Evolutionary conservation across 2,888 invertebrate species (phyloP).

Genomic region (Heliconius ethilla): DNA sequence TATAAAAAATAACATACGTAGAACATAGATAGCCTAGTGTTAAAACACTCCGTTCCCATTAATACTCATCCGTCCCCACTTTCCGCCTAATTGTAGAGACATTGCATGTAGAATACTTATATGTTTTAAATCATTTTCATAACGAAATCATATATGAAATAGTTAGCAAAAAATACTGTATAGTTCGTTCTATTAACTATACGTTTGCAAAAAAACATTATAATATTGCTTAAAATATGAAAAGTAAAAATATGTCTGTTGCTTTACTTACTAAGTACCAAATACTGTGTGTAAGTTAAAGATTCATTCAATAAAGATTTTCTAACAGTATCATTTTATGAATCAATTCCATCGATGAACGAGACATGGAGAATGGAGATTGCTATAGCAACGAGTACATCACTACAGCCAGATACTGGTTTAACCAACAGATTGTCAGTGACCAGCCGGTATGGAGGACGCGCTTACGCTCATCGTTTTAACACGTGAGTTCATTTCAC

Average conservation of each 20-base stretch:
- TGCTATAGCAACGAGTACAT: constrained; percentile 24
- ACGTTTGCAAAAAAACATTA: not conserved
- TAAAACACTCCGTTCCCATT: too few relatives aligned
- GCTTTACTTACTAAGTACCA: not conserved
- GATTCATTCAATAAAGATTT: constrained; percentile 4
- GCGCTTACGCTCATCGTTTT: constrained; percentile 67
- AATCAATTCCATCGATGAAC: constrained; percentile 14
- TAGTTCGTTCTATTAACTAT: constrained; percentile 12
- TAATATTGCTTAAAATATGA: constrained; percentile 12
- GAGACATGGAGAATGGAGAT: not conserved
- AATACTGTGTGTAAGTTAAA: not conserved
- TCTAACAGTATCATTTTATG: constrained; percentile 14
- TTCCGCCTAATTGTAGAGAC: too few relatives aligned
- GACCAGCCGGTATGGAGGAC: constrained; percentile 65
- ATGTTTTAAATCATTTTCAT: constrained; percentile 11
- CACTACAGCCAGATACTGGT: constrained; percentile 34
- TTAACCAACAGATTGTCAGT: constrained; percentile 51
- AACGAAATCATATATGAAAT: constrained; percentile 4
- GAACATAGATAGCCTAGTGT: too few relatives aligned
- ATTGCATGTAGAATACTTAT: not conserved
- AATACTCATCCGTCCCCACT: too few relatives aligned
- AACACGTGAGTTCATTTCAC: constrained; percentile 66
- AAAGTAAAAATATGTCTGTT: not conserved
- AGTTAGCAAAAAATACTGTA: constrained; percentile 7
- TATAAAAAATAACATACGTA: too few relatives aligned